Percentiles rank a stretch among this genome's conserved stretches.
Conservation (phyloP, 2,888 invertebrate species). For the Lingula anatina region DNA sequence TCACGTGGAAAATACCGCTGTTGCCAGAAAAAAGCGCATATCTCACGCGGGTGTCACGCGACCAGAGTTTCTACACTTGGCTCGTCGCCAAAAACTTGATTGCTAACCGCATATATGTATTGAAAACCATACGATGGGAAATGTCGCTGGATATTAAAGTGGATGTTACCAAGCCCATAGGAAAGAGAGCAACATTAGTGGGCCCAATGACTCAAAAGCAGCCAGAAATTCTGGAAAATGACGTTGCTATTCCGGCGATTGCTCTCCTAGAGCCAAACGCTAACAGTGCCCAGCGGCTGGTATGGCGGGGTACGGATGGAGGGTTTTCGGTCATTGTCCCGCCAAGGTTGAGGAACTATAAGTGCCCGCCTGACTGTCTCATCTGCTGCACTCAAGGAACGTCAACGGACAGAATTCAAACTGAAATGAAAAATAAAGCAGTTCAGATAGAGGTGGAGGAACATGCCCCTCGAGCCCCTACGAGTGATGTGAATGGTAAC, state of each 20-base stretch:
- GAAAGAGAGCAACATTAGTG: constrained; percentile 37
- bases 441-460: too few species aligned
- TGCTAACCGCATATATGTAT: constrained; percentile 38
- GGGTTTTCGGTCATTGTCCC: constrained; percentile 43
- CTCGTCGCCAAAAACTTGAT: constrained; percentile 48
- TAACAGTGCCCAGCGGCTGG: constrained; percentile 47
- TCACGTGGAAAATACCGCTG: constrained; percentile 48
- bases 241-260: constrained; percentile 38
- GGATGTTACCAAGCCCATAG: constrained; percentile 39
- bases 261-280: constrained; percentile 47
- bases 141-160: constrained; percentile 47
- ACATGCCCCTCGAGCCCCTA: too few species aligned
- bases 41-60: constrained; percentile 44
- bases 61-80: constrained; percentile 52
- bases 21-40: constrained; percentile 19
- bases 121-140: constrained; percentile 42
- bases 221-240: constrained; percentile 32
- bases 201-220: constrained; percentile 35
- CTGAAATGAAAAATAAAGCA: too few species aligned
- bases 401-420: too few species aligned
- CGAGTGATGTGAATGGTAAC: too few species aligned
- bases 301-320: constrained; percentile 44
- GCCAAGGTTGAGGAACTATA: constrained; percentile 20
- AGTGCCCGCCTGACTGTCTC: too few species aligned
- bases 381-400: too few species aligned